These are phyloP conservation scores for Cottus gobio DNA, from an alignment of 2,113 vertebrate species.

Conservation along the genomic window DNA sequence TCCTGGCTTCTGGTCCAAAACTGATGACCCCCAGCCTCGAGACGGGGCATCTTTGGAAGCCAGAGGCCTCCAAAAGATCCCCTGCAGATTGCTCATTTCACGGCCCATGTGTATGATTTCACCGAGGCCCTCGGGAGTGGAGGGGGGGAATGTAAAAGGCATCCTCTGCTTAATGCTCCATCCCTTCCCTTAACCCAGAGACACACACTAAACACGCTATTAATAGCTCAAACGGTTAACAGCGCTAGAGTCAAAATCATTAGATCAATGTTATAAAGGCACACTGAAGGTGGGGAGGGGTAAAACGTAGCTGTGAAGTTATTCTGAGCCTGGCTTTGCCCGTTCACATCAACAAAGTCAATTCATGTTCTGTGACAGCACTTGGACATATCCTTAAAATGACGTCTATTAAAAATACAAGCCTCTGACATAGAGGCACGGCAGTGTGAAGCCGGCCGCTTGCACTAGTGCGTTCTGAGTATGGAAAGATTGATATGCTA, in stretches of 20 bases:
- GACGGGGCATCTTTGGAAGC: conserved; percentile 20
- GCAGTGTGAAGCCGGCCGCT: neutral
- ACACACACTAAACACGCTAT: conserved; percentile 44
- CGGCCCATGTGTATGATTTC: conserved; percentile 53
- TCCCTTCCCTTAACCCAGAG: conserved; percentile 20
- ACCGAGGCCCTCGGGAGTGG: conserved; percentile 25
- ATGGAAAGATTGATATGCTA: too few relatives aligned
- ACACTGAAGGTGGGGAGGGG: neutral
- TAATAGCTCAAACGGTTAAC: conserved; percentile 36
- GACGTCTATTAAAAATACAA: neutral
- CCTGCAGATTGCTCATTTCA: conserved; percentile 66
- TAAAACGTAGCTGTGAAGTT: conserved; percentile 25
- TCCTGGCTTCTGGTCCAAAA: conserved; percentile 19
- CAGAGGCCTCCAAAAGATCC: conserved; percentile 22
- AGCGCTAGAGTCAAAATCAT: conserved; percentile 25
- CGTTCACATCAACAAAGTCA: conserved; percentile 15
- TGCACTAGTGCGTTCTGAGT: neutral
- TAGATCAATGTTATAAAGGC: conserved; percentile 11
- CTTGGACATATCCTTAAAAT: conserved; percentile 6
- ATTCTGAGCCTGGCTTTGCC: conserved; percentile 10
- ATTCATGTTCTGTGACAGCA: conserved; percentile 5
- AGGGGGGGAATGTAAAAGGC: conserved; percentile 45
- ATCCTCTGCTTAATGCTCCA: neutral
- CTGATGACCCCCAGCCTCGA: conserved; percentile 29
- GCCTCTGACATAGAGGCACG: neutral